These are phyloP conservation scores for Bucorvus abyssinicus DNA, from an alignment of 2,797 vertebrate species.

Conservation along the genomic window DNA sequence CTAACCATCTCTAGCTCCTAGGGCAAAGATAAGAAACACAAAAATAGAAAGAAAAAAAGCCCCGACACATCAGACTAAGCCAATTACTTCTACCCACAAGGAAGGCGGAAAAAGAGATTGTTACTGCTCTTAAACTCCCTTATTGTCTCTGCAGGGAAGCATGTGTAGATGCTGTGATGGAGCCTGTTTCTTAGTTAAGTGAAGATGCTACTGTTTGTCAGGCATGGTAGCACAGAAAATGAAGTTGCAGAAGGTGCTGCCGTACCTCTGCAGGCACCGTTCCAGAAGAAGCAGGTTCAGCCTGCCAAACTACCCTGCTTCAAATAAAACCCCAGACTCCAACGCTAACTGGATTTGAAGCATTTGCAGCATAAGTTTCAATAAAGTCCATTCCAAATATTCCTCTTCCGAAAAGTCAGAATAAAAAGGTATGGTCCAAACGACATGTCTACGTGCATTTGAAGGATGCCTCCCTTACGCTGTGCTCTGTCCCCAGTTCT, in stretches of 20 bases:
- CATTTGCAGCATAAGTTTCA: not conserved
- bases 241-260: not conserved
- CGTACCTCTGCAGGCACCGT: not conserved
- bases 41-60: not conserved
- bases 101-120: not conserved
- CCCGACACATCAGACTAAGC: not conserved
- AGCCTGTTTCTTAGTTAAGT: not conserved
- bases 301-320: not conserved
- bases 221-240: not conserved
- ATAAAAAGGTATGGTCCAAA: not conserved
- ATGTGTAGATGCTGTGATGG: not conserved
- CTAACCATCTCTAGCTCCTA: not conserved
- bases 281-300: not conserved
- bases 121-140: not conserved
- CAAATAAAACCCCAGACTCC: not conserved
- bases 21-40: not conserved
- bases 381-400: not conserved
- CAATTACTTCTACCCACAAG: not conserved
- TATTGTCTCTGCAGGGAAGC: not conserved
- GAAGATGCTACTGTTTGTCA: not conserved
- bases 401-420: not conserved
- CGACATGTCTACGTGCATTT: not conserved
- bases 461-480: not conserved
- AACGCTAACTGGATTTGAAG: rapidly evolving
- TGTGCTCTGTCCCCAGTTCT: rapidly evolving